Evolutionary conservation across 1,140 invertebrate species (phyloP).

Genomic region (Lasioglossum baleicum): DNA sequence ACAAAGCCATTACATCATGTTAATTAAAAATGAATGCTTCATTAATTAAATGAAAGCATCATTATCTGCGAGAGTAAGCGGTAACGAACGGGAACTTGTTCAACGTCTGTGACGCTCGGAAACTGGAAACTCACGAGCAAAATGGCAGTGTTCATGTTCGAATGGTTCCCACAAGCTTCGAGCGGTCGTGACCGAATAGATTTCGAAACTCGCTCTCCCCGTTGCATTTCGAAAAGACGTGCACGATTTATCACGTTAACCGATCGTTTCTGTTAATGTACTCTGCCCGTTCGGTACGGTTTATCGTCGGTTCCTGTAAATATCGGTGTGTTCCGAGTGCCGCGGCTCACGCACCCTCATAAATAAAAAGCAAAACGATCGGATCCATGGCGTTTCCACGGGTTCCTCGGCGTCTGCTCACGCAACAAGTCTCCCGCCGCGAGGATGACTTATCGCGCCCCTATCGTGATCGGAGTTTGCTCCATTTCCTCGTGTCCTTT

Average conservation of each 20-base stretch:
- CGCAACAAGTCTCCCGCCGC: constrained; percentile 57
- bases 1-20: too few species aligned
- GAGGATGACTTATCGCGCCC: constrained; percentile 59
- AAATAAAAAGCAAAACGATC: constrained; percentile 35
- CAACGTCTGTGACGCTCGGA: too few species aligned
- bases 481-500: constrained; percentile 13
- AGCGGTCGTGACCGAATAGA: neutral
- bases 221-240: neutral
- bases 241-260: constrained; percentile 17
- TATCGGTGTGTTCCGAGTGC: neutral
- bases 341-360: neutral
- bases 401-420: constrained; percentile 44
- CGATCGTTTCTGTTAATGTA: constrained; percentile 32
- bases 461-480: constrained; percentile 40
- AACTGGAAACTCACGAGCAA: too few species aligned
- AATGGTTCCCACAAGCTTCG: neutral
- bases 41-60: too few species aligned
- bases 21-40: too few species aligned
- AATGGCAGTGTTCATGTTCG: neutral
- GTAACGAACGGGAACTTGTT: too few species aligned
- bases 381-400: constrained; percentile 24
- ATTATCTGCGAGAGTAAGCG: too few species aligned
- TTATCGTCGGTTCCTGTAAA: constrained; percentile 36
- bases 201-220: constrained; percentile 4
- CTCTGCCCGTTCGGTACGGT: neutral